These are phyloP conservation scores for Crypturellus undulatus DNA, from an alignment of 2,113 vertebrate genomes.

Conservation along the genomic window DNA sequence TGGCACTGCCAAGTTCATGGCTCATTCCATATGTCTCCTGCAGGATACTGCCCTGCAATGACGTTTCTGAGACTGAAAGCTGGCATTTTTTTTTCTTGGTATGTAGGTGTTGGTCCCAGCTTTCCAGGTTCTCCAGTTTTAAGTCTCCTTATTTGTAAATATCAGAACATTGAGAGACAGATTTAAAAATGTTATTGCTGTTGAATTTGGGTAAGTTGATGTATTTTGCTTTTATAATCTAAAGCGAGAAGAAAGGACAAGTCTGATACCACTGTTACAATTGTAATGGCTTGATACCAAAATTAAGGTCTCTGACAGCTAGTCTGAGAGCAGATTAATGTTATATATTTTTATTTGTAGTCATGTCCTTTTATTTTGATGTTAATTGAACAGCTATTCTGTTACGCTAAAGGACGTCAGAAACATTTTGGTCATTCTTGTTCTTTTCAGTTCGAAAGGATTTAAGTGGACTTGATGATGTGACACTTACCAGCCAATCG, in stretches of 20 bases:
- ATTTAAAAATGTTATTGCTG: not conserved
- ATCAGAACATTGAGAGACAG: not conserved
- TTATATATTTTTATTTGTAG: not conserved
- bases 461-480: conserved; percentile 84
- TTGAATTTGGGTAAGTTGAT: not conserved
- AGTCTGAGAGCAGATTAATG: conserved; percentile 1
- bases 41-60: conserved; percentile 29
- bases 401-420: not conserved
- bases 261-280: not conserved
- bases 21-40: conserved; percentile 11
- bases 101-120: not conserved
- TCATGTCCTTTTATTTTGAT: not conserved
- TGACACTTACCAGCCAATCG: conserved; percentile 83
- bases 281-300: not conserved
- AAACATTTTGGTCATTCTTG: conserved; percentile 16
- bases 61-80: not conserved
- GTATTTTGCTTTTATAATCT: not conserved
- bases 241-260: not conserved
- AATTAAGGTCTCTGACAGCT: not conserved
- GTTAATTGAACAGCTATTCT: not conserved
- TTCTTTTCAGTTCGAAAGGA: conserved; percentile 84
- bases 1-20: conserved; percentile 30
- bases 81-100: not conserved
- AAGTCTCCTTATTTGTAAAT: not conserved
- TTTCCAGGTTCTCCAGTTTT: not conserved